These are phyloP conservation scores for Chionis minor DNA, from an alignment of 2,113 vertebrate species.

Conservation along the genomic window DNA sequence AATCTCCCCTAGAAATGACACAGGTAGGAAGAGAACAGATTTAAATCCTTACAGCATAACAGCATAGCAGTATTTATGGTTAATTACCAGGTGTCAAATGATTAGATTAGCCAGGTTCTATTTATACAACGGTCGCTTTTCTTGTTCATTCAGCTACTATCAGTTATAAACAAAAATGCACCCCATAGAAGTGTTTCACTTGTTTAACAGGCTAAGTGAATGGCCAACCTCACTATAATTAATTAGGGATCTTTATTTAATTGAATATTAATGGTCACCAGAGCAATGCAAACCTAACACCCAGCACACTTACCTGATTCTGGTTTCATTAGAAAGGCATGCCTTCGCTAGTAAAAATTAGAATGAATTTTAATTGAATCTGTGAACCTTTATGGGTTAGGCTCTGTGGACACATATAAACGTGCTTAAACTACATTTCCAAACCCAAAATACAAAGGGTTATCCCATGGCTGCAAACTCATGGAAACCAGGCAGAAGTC, in stretches of 20 bases:
- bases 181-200: not conserved
- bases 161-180: not conserved
- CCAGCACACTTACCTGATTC: not conserved
- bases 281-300: not conserved
- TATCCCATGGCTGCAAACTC: not conserved
- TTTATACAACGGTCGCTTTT: not conserved
- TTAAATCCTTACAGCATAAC: not conserved
- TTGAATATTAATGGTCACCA: not conserved
- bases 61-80: not conserved
- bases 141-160: not conserved
- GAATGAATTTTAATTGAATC: not conserved
- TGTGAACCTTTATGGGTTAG: not conserved
- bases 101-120: not conserved
- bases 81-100: not conserved
- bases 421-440: not conserved
- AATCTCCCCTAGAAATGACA: not conserved
- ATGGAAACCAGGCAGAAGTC: not conserved
- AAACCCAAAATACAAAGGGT: not conserved
- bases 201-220: conserved; percentile 34
- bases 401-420: not conserved
- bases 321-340: not conserved
- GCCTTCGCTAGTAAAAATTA: not conserved
- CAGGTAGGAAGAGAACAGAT: not conserved
- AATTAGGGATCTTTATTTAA: conserved; percentile 9
- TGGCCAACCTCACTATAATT: not conserved